Conservation (phyloP, 2,888 invertebrate species). For the Hetaerina titia region DNA sequence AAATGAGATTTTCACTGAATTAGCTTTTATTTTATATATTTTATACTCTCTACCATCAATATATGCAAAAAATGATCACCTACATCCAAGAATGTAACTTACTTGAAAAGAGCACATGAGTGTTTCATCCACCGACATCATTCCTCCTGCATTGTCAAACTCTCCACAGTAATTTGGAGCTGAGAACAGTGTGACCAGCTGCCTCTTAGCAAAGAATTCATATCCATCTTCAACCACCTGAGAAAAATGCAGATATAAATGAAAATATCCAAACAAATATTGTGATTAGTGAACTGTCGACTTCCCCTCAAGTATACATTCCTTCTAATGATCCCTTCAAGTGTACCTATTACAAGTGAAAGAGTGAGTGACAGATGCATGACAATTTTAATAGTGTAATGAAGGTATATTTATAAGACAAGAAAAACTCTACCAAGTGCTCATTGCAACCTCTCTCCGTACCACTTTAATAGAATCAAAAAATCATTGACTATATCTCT, state of each 20-base stretch:
- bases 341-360: too few species aligned
- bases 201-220: conserved; percentile 99
- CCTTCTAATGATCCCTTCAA: neutral
- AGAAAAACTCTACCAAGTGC: too few species aligned
- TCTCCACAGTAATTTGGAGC: conserved; percentile 99
- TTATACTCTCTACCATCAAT: too few species aligned
- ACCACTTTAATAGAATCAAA: too few species aligned
- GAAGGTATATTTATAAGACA: too few species aligned
- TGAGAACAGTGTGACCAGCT: conserved; percentile 98
- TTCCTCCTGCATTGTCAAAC: conserved; percentile 99
- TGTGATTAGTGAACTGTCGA: neutral
- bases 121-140: conserved; percentile 99
- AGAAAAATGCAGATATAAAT: conserved; percentile 70
- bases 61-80: neutral
- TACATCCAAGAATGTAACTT: conserved; percentile 70
- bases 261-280: neutral
- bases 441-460: too few species aligned
- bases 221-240: conserved; percentile 99
- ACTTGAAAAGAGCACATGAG: conserved; percentile 99
- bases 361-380: too few species aligned
- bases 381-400: too few species aligned
- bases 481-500: too few species aligned
- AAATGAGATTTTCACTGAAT: too few species aligned
- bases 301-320: neutral
- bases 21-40: too few species aligned